A percentile compares a stretch with the other conserved stretches of the same genome.
Evolutionary conservation across 2,113 vertebrate genomes (phyloP).

Genomic region (Crotalus helleri): DNA sequence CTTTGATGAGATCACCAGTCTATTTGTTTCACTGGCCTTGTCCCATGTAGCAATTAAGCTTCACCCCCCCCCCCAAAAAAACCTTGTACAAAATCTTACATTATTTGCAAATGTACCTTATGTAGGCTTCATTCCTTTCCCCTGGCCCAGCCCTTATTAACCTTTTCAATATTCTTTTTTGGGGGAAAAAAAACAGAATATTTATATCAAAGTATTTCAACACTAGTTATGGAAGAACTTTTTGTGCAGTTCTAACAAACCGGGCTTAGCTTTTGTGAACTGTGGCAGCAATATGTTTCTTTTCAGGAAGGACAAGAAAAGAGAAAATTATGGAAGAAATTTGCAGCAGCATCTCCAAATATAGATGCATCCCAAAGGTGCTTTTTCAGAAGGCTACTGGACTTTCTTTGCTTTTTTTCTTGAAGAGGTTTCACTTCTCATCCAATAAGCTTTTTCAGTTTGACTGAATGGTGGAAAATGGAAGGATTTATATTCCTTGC

Average conservation of each 20-base stretch:
- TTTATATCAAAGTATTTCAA: background rate
- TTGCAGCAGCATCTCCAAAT: background rate
- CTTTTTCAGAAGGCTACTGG: background rate
- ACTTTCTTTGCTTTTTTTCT: background rate
- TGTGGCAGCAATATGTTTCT: too few species aligned
- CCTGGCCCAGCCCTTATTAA: background rate
- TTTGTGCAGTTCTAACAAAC: background rate
- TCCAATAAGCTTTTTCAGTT: background rate
- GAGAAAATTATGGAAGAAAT: background rate
- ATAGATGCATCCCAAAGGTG: background rate
- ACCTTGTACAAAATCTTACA: background rate
- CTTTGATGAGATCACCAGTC: constrained; percentile 57
- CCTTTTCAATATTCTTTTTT: background rate
- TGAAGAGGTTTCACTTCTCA: background rate
- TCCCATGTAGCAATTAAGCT: constrained; percentile 32
- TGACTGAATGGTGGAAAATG: background rate
- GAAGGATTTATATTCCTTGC: background rate
- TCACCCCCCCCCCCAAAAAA: background rate
- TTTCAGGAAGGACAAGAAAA: background rate
- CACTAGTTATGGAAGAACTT: background rate
- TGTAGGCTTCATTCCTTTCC: background rate
- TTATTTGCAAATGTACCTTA: background rate
- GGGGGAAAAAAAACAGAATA: background rate
- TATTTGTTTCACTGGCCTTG: constrained; percentile 47
- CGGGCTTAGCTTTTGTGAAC: background rate